Conservation (phyloP, 2,888 invertebrate species). For the Athrips mouffetella region DNA sequence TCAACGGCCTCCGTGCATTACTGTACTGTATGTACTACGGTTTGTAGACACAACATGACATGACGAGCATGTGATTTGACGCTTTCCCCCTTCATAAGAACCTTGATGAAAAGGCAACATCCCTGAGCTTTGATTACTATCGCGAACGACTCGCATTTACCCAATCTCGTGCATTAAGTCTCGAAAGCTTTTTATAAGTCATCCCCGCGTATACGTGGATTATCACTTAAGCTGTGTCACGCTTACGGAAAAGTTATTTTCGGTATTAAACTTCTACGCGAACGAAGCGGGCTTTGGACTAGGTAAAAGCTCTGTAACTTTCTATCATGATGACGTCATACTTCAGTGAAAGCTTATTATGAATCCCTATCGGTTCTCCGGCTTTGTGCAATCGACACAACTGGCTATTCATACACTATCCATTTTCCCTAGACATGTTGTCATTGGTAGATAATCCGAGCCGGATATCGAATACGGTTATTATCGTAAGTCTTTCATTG, state of each 20-base stretch:
- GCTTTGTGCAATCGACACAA: slow-evolving; percentile 2
- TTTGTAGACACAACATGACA: no score
- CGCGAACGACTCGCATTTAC: not conserved
- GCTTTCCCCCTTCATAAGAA: no score
- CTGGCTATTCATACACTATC: not conserved
- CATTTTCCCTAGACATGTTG: not conserved
- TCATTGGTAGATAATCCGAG: not conserved
- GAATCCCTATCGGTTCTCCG: not conserved
- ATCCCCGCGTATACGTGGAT: not conserved
- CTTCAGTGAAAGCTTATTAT: not conserved
- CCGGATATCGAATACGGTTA: not conserved
- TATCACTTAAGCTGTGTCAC: slow-evolving; percentile 4
- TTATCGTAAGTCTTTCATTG: not conserved
- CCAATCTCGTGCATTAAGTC: slow-evolving; percentile 4
- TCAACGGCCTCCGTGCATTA: not conserved
- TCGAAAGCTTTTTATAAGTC: not conserved
- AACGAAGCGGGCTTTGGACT: slow-evolving; percentile 2
- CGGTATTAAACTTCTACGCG: not conserved
- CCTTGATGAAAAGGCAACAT: no score
- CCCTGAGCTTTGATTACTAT: no score
- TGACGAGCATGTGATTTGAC: not conserved
- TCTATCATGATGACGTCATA: not conserved
- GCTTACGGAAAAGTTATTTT: slow-evolving; percentile 7
- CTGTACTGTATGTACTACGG: not conserved
- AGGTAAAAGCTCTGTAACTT: not conserved